Evolutionary conservation across 2,888 invertebrate genomes (phyloP).

Genomic region (Lottia scabra): DNA sequence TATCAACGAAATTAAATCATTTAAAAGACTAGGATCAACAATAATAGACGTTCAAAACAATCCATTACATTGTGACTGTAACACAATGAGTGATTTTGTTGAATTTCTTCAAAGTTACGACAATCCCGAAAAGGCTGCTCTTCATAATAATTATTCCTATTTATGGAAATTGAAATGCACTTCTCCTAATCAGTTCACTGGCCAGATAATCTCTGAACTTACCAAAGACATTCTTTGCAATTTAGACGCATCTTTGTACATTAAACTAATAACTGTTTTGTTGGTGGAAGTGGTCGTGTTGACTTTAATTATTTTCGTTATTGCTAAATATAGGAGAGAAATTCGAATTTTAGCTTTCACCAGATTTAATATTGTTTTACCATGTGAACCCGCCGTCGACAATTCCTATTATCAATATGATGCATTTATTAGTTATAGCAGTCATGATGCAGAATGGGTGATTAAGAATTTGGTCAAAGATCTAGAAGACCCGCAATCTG

Average conservation of each 20-base stretch:
- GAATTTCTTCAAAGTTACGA: constrained; percentile 21
- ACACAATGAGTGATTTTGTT: constrained; percentile 31
- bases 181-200: no score
- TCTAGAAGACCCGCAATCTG: constrained; percentile 82
- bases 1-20: constrained; percentile 29
- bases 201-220: no score
- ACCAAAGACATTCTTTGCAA: no score
- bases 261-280: constrained; percentile 32
- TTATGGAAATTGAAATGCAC: no score
- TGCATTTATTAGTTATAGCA: constrained; percentile 89
- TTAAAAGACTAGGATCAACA: constrained; percentile 29
- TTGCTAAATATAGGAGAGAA: constrained; percentile 46
- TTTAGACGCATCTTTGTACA: constrained; percentile 16
- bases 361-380: constrained; percentile 34
- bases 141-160: constrained; percentile 28
- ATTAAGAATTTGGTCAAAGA: constrained; percentile 84
- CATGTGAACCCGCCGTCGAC: constrained; percentile 29
- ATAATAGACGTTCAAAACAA: constrained; percentile 41
- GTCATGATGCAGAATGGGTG: constrained; percentile 83
- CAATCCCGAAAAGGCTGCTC: constrained; percentile 4
- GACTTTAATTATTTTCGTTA: constrained; percentile 27
- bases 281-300: constrained; percentile 29
- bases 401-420: constrained; percentile 74
- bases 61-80: constrained; percentile 42
- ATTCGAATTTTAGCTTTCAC: constrained; percentile 45